Base-by-base conservation (phyloP, 2,888 invertebrate species). In the Lithophane leautieri region DNA sequence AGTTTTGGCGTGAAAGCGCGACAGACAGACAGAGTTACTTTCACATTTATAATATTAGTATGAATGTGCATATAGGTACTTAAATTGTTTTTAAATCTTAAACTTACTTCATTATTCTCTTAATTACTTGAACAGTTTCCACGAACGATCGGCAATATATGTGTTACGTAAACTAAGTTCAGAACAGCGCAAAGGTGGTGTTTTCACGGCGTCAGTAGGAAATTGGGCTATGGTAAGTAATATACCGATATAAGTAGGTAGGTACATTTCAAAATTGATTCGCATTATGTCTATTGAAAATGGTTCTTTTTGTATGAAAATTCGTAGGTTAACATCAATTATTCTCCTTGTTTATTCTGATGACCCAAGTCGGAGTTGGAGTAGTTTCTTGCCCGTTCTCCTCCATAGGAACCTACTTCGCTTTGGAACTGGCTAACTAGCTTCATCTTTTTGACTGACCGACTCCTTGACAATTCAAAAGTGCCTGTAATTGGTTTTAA, bases 141-240 rank as follows among this genome's bases (percentile, higher is more conserved):
- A 85, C 63, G 89, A 87, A 66, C 76, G 99, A 99, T 92, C 97
- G 98, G 99, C 99, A 0, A 95, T 98, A 34, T 98, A 98, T 90
- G 97, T 98, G 0, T 94, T 99, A 70, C 91, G 98, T 79, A 98
- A 97, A 95, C 93, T 99, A 40, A 94, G 97, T 16, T 95, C 97
- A 70, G 97, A 98, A 54, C 97, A 98, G 92, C 97, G 97, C 88
- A 93, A 94, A 79, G 92, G 90, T 52, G 99, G 99, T 4, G 98
- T 99, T 1, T 98, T 98, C 73, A 98, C 99, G 8, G 99, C 99
- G 0, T 99, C 98, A 6, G 96, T 98, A 71, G 99, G 99, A 7
- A 99, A 99, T 93, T 99, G 99, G 95, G 99, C 99, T 0, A 97
- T 98, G 92, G 94, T 94, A 82, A 67, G 54, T 44, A 52, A 61